Evolutionary conservation across 2,888 invertebrate species (phyloP), one percentile per base, ranked within the genome.

Genomic region (Allolobophora icterica): DNA sequence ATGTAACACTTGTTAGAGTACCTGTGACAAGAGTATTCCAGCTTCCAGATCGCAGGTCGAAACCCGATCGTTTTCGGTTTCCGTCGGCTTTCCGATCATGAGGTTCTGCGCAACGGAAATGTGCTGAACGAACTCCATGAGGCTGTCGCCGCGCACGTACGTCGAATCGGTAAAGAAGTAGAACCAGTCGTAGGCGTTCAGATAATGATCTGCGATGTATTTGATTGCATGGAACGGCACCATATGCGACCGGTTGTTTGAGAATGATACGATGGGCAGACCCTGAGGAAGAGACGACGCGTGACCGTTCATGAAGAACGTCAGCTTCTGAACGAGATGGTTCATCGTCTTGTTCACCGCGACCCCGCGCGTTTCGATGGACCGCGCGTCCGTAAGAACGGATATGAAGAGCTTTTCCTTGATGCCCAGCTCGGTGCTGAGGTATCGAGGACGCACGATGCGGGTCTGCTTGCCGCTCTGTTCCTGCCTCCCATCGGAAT

Each of bases 401-500:
- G 97, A 98, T 58, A 98, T 97, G 94, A 99, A 97, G 30, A 99
- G 95, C 94, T 98, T 98, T 93, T 98, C 98, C 92, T 97, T 96
- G 93, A 99, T 98, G 34, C 98, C 99, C 91, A 99, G 96, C 95
- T 99, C 99, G 0, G 99, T 98, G 90, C 98, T 98, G 94, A 98
- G 98, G 96, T 98, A 99, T 38, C 99, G 96, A 0, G 99, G 98
- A 4, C 99, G 96, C 91, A 97, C 96, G 13, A 93, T 93, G 45
- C 92, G 92, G 0, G 52, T 21, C 71, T 91, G 83, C 24, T 83
- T 91, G 0, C 35, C 42, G n/a, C 71, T 24, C 3, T 42, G 87
- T 71, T 45, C 42, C 24, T 90, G 90, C 33, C 35, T 34, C 24
- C 89, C 84, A 87, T 91, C 87, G 42, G 87, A 91, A 87, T 92